Percentiles rank a stretch among this genome's conserved stretches.
Conservation (phyloP, 2,113 vertebrate species). For the Nycticebus coucang region DNA sequence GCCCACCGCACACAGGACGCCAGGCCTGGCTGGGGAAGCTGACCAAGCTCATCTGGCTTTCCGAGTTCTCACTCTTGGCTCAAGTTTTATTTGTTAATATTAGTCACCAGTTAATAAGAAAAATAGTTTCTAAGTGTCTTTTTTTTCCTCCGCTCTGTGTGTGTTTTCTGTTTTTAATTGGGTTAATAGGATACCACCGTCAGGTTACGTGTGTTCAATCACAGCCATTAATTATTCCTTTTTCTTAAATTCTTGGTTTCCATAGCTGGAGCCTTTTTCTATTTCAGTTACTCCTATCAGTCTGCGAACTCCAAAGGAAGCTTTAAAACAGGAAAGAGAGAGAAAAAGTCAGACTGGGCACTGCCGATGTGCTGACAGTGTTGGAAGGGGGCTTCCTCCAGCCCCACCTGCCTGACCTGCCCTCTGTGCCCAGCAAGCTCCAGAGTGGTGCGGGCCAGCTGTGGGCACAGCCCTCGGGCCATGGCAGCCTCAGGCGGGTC, state of each 20-base stretch:
- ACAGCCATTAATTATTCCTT: constrained; percentile 88
- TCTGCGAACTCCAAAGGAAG: constrained; percentile 96
- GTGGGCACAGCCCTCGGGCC: neutral
- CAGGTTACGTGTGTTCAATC: constrained; percentile 75
- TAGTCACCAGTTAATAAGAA: constrained; percentile 90
- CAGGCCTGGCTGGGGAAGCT: constrained; percentile 53
- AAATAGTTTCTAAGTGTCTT: constrained; percentile 87
- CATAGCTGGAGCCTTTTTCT: constrained; percentile 98
- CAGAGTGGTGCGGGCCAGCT: neutral
- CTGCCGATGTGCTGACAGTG: accelerated
- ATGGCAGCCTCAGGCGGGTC: too few species aligned
- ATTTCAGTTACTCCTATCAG: constrained; percentile 99
- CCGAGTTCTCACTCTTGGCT: constrained; percentile 84
- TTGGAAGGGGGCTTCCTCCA: too few species aligned
- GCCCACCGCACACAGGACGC: constrained; percentile 60
- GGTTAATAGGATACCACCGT: constrained; percentile 83
- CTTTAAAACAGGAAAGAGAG: constrained; percentile 84
- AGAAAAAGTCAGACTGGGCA: neutral
- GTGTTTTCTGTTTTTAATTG: constrained; percentile 83
- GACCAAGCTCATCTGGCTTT: constrained; percentile 78
- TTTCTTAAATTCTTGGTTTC: constrained; percentile 96
- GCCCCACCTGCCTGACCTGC: too few species aligned
- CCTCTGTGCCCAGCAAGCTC: neutral
- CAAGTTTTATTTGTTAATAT: constrained; percentile 88
- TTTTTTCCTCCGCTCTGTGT: constrained; percentile 33